Evolutionary conservation across 2,888 invertebrate species (phyloP), one percentile per base, ranked within the genome.

Genomic region (Hedya salicella): DNA sequence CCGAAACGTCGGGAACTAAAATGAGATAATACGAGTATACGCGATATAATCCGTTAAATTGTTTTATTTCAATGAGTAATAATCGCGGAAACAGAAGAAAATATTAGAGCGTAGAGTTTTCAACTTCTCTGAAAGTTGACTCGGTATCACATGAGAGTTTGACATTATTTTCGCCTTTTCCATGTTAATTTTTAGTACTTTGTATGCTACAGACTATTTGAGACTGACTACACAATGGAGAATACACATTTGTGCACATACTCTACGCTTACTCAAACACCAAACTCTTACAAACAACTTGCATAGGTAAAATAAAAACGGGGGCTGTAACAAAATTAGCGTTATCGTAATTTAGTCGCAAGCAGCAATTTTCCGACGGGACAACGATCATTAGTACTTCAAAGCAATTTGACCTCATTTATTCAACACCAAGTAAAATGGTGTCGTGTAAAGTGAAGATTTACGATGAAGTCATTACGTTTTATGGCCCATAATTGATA

Each of bases 381-480:
- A 80, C 80, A 82, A 81, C 75, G 78, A 76, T 84, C 83, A 86
- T 87, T 87, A 87, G 83, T 83, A 82, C 80, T 76, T 77, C 70
- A 73, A 69, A 78, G 84, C 80, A 86, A 89, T 88, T 87, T 82
- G 83, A 83, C 82, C 84, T 81, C 86, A 89, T 88, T 90, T 89
- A 89, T 88, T 87, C 87, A 87, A 85, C 88, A 88, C 87, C 84
- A 81, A 86, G 84, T 81, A 86, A 88, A 88, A 87, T 86, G 84
- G 85, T 89, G 89, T 89, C 90, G 89, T 88, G 88, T 89, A 88
- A 82, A 84, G 79, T 81, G 74, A 81, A 89, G 90, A 90, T 91
- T 90, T 90, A 91, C 89, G 91, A 91, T 91, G 88, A 89, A 91
- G 91, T 88, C 91, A 91, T 91, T 91, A 90, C 85, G 83, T 89